Percentiles rank a stretch among this genome's conserved stretches.
These are phyloP conservation scores for Habropoda laboriosa DNA, from an alignment of 1,140 invertebrate species.

Conservation along the genomic window DNA sequence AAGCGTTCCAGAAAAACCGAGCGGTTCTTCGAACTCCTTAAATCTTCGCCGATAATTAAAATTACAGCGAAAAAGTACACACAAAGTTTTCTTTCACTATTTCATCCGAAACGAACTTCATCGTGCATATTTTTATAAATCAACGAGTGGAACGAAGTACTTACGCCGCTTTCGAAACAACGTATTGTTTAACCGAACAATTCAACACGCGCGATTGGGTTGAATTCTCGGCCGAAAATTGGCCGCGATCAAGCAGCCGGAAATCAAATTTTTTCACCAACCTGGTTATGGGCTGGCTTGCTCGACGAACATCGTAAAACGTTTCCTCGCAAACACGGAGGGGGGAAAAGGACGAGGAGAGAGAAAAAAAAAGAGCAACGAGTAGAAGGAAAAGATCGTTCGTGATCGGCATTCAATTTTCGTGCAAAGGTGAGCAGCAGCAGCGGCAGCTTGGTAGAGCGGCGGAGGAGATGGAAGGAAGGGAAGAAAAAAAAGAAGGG, in stretches of 20 bases:
- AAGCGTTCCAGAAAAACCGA: too few species aligned
- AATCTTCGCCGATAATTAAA: too few species aligned
- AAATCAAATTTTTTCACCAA: neutral
- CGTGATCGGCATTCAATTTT: conserved; percentile 47
- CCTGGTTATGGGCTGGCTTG: too few species aligned
- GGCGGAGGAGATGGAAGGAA: neutral
- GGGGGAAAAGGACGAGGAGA: neutral
- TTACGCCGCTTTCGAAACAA: neutral
- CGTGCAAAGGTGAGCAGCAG: too few species aligned
- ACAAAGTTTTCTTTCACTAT: neutral
- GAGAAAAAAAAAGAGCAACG: neutral
- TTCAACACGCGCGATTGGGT: neutral
- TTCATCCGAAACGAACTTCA: neutral
- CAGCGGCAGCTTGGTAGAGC: conserved; percentile 33
- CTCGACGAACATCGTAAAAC: neutral
- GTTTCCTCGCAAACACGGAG: neutral
- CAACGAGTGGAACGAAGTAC: too few species aligned
- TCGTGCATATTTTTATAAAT: neutral
- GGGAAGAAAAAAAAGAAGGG: too few species aligned
- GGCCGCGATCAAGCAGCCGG: neutral
- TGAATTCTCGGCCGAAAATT: neutral
- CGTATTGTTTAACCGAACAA: neutral
- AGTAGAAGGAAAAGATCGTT: conserved; percentile 8
- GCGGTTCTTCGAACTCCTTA: too few species aligned
- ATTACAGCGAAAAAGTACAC: neutral